Evolutionary conservation across 2,113 vertebrate species (phyloP).

Genomic region (Pomatorhinus ruficollis): DNA sequence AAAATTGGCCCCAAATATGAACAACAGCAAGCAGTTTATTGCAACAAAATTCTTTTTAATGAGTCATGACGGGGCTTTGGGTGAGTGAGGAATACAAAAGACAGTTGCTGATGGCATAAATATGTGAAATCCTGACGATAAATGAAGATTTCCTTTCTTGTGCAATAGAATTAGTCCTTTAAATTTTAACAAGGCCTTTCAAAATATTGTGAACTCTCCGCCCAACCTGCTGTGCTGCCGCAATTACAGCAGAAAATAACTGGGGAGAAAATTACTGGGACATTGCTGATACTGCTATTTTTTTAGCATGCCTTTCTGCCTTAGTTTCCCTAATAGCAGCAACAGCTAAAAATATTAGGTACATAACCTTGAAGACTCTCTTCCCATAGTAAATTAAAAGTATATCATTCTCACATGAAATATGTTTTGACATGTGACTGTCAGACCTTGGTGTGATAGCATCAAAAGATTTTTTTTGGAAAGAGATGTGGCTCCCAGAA

Average conservation of each 20-base stretch:
- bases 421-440: accelerated
- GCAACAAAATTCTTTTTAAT: neutral
- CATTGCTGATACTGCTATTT: neutral
- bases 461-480: neutral
- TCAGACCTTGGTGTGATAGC: neutral
- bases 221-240: neutral
- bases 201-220: neutral
- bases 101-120: neutral
- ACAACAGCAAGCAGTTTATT: neutral
- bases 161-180: constrained; percentile 10
- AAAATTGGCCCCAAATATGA: neutral
- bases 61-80: neutral
- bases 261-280: neutral
- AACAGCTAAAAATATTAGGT: neutral
- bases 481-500: neutral
- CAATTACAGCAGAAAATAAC: neutral
- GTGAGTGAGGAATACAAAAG: neutral
- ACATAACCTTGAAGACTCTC: neutral
- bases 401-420: neutral
- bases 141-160: constrained; percentile 44
- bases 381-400: neutral
- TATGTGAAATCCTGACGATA: neutral
- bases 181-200: constrained; percentile 8
- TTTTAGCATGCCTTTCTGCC: neutral
- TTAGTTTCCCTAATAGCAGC: neutral